Evolutionary conservation across 2,113 vertebrate genomes (phyloP).

Genomic region (Mesoclemmys tuberculata): DNA sequence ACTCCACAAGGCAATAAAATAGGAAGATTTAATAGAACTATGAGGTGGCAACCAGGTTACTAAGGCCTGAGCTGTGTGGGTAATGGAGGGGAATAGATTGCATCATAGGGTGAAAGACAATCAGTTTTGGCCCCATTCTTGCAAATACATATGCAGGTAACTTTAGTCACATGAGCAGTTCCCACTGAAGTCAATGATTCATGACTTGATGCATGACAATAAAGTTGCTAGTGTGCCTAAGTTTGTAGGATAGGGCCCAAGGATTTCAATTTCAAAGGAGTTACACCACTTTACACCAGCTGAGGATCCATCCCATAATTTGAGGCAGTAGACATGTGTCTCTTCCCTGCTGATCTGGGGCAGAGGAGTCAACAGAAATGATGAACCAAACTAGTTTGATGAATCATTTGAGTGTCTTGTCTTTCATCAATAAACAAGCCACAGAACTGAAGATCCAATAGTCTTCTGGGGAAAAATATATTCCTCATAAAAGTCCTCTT

Average conservation of each 20-base stretch:
- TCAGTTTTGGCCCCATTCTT: not conserved
- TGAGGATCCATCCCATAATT: not conserved
- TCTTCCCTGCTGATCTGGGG: not conserved
- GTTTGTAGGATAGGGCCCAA: not conserved
- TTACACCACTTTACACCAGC: not conserved
- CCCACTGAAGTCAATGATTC: not conserved
- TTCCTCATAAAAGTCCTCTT: not conserved
- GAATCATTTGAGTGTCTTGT: not conserved
- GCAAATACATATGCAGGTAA: not conserved
- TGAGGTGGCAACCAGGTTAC: not conserved
- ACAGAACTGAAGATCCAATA: not conserved
- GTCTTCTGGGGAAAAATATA: not conserved
- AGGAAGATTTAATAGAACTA: not conserved
- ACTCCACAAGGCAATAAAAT: not conserved
- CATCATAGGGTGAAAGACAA: not conserved
- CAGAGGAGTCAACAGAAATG: not conserved
- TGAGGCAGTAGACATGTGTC: not conserved
- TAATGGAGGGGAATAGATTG: not conserved
- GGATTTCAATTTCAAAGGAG: not conserved
- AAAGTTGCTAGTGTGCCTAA: not conserved
- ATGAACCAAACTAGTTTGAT: not conserved
- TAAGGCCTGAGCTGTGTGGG: not conserved
- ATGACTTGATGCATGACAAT: accelerated
- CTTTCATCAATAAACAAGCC: not conserved
- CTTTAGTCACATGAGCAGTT: accelerated